Base-by-base conservation (phyloP, 1,140 invertebrate genomes). In the Formica exsecta region DNA sequence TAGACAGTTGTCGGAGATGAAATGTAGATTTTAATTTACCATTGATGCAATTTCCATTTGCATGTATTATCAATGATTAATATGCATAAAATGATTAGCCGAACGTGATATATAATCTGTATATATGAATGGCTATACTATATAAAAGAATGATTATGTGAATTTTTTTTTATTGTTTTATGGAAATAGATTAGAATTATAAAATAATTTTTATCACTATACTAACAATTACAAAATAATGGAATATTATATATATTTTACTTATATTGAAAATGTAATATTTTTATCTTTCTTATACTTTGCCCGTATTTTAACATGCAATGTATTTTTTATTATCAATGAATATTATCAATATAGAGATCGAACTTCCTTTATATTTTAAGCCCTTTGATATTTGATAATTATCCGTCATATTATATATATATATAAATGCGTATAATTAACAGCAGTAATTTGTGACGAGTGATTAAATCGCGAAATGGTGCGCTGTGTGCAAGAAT, bases 381-480 rank as follows among this genome's bases (percentile, higher is more conserved):
- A 44, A 71, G 1, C 25, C 7, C 6, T 81, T 44, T 74, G 38
- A 48, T 36, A 74, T 62, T 83, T 36, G 6, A 38, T 4, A 73
- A 16, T 70, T 57, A 57, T 80, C 11, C 6, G 13, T 68, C 4
- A n/a, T 13, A 51, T 71, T 8, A 3, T 5, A 73, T 73, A 9
- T 5, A 32, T 32, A 32, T n/a, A 32, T 25, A 71, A 81, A 73
- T 29, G 16, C 38, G 9, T 44, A 61, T 61, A 62, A 83, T 83
- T 73, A 83, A 73, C 36, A 41, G 25, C 7, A 7, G 19, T 36
- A 71, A 74, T 73, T 73, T 61, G 29, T 57, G 2, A 13, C 22
- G 25, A 13, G 44, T n/a, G 44, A 73, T 81, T 81, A 73, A 71
- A 81, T 65, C 32, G 48, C 44, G 29, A 76, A 54, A 44, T 62